These are phyloP conservation scores for Grus americana DNA, from an alignment of 2,113 vertebrate genomes.

Conservation along the genomic window DNA sequence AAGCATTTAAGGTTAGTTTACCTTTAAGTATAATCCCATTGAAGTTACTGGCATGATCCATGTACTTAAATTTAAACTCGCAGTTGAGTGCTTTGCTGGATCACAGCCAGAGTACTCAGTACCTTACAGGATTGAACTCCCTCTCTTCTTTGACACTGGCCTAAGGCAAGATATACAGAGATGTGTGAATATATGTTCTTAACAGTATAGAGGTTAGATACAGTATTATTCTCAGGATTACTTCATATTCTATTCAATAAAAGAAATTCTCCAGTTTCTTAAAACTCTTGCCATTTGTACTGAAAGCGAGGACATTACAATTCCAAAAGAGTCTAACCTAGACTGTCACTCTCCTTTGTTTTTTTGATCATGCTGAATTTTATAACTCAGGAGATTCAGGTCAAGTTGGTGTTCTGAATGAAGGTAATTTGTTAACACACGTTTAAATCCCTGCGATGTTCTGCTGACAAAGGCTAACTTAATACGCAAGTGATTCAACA, in stretches of 20 bases:
- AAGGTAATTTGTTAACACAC: conserved; percentile 27
- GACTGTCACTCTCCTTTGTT: not conserved
- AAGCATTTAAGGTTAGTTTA: conserved; percentile 36
- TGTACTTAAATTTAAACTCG: conserved; percentile 2
- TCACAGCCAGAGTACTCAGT: conserved; percentile 1
- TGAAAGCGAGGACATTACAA: not conserved
- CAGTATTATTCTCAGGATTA: not conserved
- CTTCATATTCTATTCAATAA: not conserved
- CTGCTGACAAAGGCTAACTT: conserved; percentile 26
- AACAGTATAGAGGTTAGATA: not conserved
- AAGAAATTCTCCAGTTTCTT: not conserved
- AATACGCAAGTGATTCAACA: not conserved
- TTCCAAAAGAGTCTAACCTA: not conserved
- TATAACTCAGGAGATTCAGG: not conserved
- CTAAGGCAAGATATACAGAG: not conserved
- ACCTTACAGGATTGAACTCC: not conserved
- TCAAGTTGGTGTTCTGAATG: not conserved
- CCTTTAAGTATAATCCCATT: conserved; percentile 27
- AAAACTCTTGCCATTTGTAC: not conserved
- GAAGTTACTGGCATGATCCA: not conserved
- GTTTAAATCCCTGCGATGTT: not conserved
- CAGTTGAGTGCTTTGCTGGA: conserved; percentile 27
- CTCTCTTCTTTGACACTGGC: not conserved
- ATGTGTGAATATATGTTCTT: not conserved
- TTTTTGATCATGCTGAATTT: conserved; percentile 5